These are phyloP conservation scores for Drosophila santomea DNA, from an alignment of 1,140 invertebrate species.

Conservation along the genomic window DNA sequence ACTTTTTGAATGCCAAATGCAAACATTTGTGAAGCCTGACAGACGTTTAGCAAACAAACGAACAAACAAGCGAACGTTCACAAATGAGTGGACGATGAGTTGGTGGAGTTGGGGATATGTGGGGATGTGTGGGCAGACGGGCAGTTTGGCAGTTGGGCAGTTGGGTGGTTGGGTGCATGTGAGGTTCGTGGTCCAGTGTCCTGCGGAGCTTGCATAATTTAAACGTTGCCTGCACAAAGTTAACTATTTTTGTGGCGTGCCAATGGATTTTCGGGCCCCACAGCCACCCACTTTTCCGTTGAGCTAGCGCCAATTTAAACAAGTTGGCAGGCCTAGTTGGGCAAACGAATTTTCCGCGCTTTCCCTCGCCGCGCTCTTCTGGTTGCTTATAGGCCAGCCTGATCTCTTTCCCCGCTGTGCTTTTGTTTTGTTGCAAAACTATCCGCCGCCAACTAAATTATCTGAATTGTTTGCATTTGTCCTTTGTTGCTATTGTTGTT, in stretches of 20 bases:
- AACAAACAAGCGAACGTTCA: constrained; percentile 19
- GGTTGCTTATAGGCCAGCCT: constrained; percentile 10
- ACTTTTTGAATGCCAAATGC: constrained; percentile 67
- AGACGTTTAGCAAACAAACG: constrained; percentile 68
- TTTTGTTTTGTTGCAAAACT: constrained; percentile 60
- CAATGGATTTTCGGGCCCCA: constrained; percentile 51
- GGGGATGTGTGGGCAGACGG: too few species aligned
- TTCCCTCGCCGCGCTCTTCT: neutral
- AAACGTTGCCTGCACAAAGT: constrained; percentile 68
- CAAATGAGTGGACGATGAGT: constrained; percentile 8
- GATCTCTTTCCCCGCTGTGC: constrained; percentile 15
- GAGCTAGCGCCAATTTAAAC: constrained; percentile 66
- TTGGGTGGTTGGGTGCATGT: neutral
- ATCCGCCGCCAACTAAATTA: constrained; percentile 74
- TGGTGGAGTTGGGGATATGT: neutral
- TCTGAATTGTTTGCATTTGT: constrained; percentile 76
- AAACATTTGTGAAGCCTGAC: constrained; percentile 58
- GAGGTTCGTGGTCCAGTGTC: constrained; percentile 19
- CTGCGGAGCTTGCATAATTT: constrained; percentile 72
- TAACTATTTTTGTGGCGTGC: constrained; percentile 73
- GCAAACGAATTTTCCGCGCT: constrained; percentile 4
- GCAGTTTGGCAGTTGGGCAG: too few species aligned
- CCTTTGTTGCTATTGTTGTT: constrained; percentile 41
- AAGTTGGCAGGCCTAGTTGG: constrained; percentile 50
- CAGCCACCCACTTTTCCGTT: constrained; percentile 27